Evolutionary conservation across 2,888 invertebrate species (phyloP).

Genomic region (Eupithecia subfuscata): DNA sequence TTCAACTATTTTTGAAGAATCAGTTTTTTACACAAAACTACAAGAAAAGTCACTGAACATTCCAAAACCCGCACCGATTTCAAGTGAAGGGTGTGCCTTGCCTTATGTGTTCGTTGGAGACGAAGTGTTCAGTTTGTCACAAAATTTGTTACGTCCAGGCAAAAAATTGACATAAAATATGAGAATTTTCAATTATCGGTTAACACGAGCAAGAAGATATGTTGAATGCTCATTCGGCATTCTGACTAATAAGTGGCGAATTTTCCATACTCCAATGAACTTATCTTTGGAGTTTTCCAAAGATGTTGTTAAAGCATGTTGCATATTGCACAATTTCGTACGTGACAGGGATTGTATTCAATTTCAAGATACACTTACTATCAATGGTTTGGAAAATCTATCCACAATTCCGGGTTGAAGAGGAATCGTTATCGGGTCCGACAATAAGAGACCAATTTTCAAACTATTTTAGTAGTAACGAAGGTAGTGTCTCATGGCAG

Average conservation of each 20-base stretch:
- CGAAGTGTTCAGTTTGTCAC: slow-evolving; percentile 26
- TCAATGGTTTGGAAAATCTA: no score
- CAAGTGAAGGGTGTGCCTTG: slow-evolving; percentile 22
- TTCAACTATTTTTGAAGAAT: slow-evolving; percentile 45
- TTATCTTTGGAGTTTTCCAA: slow-evolving; percentile 37
- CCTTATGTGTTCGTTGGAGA: slow-evolving; percentile 32
- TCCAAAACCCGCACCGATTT: slow-evolving; percentile 11
- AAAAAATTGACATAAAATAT: slow-evolving; percentile 20
- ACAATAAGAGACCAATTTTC: no score
- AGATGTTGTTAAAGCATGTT: slow-evolving; percentile 42
- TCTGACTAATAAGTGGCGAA: slow-evolving; percentile 37
- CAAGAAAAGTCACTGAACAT: not conserved
- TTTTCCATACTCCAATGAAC: slow-evolving; percentile 45
- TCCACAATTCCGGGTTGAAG: no score
- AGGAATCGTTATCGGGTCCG: no score
- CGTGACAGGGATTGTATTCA: slow-evolving; percentile 40
- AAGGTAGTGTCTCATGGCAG: no score
- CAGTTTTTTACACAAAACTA: slow-evolving; percentile 44
- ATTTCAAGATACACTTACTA: slow-evolving; percentile 8
- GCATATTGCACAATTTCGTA: slow-evolving; percentile 43
- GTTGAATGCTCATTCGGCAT: slow-evolving; percentile 39
- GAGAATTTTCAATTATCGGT: slow-evolving; percentile 24
- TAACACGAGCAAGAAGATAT: slow-evolving; percentile 40
- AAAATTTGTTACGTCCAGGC: slow-evolving; percentile 41
- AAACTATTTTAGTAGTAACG: no score